phyloP scores from a whole-genome alignment of 2,797 vertebrate species.

The Lacerta viridis region DNA sequence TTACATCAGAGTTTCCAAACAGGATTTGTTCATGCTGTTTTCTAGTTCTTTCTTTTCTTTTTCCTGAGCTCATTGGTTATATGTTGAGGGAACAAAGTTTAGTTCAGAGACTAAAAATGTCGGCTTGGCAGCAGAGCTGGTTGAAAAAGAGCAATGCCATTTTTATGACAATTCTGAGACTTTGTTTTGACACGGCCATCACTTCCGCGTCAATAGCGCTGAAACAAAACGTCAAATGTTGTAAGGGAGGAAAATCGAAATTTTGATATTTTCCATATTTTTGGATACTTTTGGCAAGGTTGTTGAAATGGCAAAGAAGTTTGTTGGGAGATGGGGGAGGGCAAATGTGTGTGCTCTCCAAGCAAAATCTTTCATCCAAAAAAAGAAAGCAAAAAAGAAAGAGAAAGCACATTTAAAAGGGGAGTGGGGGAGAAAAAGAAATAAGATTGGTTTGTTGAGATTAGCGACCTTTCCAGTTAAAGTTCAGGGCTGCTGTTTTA shows the following conservation, averaged over 20 bases:
- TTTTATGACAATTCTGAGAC: slow-evolving; percentile 41
- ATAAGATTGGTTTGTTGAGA: neutral
- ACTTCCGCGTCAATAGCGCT: neutral
- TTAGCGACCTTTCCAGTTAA: neutral
- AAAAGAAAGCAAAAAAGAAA: neutral
- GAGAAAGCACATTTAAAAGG: neutral
- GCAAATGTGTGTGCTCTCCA: neutral
- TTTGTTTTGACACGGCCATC: slow-evolving; percentile 46
- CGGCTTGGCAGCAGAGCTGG: slow-evolving; percentile 12
- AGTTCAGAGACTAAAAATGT: slow-evolving; percentile 18
- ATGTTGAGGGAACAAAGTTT: slow-evolving; percentile 26
- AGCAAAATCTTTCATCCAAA: slow-evolving; percentile 11
- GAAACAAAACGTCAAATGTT: slow-evolving; percentile 37
- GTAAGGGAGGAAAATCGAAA: slow-evolving; percentile 31
- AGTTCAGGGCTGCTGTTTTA: neutral
- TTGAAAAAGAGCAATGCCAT: slow-evolving; percentile 52
- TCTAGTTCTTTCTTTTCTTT: neutral
- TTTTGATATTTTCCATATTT: slow-evolving; percentile 55
- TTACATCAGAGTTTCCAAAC: neutral
- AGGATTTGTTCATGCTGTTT: neutral
- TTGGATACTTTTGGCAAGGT: slow-evolving; percentile 33
- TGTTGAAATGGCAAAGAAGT: slow-evolving; percentile 37
- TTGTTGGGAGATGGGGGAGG: neutral
- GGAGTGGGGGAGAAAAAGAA: neutral
- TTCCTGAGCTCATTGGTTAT: neutral